Evolutionary conservation across 2,113 vertebrate genomes (phyloP).

Genomic region (Leucopsar rothschildi): DNA sequence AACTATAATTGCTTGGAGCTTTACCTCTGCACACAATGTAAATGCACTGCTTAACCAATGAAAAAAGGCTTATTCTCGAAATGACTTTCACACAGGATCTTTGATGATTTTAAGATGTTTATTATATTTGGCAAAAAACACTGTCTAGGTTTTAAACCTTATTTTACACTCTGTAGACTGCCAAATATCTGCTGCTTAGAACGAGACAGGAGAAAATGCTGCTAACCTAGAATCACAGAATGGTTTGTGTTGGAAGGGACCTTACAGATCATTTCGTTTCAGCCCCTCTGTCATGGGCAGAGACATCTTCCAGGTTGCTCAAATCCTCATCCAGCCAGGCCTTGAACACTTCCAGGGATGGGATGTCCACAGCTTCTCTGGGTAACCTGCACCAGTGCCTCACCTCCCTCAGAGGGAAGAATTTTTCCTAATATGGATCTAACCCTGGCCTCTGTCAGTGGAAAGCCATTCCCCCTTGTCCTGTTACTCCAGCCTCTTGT

Average conservation of each 20-base stretch:
- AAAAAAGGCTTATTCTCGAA: neutral
- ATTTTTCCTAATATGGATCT: neutral
- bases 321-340: neutral
- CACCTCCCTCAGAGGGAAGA: neutral
- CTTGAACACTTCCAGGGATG: neutral
- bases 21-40: neutral
- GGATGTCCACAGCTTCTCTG: neutral
- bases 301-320: neutral
- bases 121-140: neutral
- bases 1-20: neutral
- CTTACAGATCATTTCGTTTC: neutral
- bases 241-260: neutral
- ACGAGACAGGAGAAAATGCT: neutral
- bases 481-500: neutral
- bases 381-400: neutral
- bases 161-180: neutral
- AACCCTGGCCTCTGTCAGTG: neutral
- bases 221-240: neutral
- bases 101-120: neutral
- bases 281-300: neutral
- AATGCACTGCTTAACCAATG: neutral
- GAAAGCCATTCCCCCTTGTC: neutral
- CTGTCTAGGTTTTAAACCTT: neutral
- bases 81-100: neutral
- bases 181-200: neutral